These are phyloP conservation scores for Drosophila lowei DNA, from an alignment of 1,140 invertebrate species.

Conservation along the genomic window DNA sequence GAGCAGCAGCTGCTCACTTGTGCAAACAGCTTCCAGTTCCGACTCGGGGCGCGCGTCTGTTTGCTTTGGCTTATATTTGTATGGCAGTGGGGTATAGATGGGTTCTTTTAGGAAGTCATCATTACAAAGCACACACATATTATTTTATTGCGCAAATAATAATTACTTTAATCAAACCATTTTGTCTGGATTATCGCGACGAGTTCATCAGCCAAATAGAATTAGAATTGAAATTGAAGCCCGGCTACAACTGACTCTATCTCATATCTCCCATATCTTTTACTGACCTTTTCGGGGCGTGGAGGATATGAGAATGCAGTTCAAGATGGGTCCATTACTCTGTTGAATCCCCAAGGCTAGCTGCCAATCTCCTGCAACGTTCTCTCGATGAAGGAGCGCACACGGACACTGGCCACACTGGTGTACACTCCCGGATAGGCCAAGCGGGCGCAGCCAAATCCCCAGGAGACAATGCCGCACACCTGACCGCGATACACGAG, in stretches of 20 bases:
- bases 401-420: conserved; percentile 85
- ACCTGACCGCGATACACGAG: conserved; percentile 84
- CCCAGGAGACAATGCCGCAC: conserved; percentile 87
- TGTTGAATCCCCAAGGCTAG: background rate
- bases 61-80: conserved; percentile 54
- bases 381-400: conserved; percentile 54
- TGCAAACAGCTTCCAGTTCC: conserved; percentile 51
- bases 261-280: conserved; percentile 4
- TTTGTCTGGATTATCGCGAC: conserved; percentile 56
- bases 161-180: conserved; percentile 74
- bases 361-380: conserved; percentile 23
- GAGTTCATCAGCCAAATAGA: conserved; percentile 32
- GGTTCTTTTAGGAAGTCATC: conserved; percentile 62
- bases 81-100: conserved; percentile 1
- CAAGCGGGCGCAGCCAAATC: conserved; percentile 86
- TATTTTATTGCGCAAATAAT: conserved; percentile 69
- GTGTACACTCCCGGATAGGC: conserved; percentile 92
- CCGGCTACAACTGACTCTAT: conserved; percentile 7
- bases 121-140: conserved; percentile 43
- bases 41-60: conserved; percentile 57
- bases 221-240: conserved; percentile 30
- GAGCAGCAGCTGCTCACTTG: conserved; percentile 44
- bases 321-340: no score
- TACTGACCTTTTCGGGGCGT: conserved; percentile 9
- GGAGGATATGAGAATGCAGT: background rate